Base-by-base conservation (phyloP, 35 echinoderm and acorn worm genomes). In the Lytechinus variegatus region DNA sequence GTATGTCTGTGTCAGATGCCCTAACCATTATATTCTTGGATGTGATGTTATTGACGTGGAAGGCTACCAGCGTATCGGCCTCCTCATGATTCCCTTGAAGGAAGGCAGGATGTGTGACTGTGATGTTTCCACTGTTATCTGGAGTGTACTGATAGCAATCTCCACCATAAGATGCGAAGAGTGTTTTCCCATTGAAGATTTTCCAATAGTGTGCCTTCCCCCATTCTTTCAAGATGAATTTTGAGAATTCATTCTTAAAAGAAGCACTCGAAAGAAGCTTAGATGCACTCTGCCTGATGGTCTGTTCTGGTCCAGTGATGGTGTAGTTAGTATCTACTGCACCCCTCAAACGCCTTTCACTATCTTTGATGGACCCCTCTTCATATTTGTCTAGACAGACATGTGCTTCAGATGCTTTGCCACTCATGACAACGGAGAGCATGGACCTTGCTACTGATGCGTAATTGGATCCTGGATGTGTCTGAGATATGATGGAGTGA, bases 31-130 rank as follows among this genome's bases (percentile, higher is more conserved):
- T 66, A 58, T 95, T 96, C 19, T 28, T 16, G 16, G 87, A 53
- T 91, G 53, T 91, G 56, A 95, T 96, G 86, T 96, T 88, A 79
- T 92, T 56, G 27, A 96, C 86, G 55, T 97, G 95, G 88, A 97
- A 98, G 44, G 92, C 95, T 54, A 97, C 87, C 61, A 97, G 79
- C 27, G 96, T 98, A 86, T 97, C 96, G 24, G 96, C 97, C 92
- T 98, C 94, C 95, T 97, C 97, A 88, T 98, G 97, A 27, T 97
- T 58, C 5, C 97, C 96, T 96, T 98, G 95, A 12, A 98, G 95
- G 13, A 97, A 87, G 94, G 51, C 86, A 54, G 95, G 96, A 56
- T 54, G 96, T 24, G 88, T 88, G 55, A 96, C 95, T 54, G 21
- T 94, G 53, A 95, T 90, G 27, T 72, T 79, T 54, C 91, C 27